Conservation (phyloP, 92 coral and sea anemone genomes). For the Zoanthus sociatus region DNA sequence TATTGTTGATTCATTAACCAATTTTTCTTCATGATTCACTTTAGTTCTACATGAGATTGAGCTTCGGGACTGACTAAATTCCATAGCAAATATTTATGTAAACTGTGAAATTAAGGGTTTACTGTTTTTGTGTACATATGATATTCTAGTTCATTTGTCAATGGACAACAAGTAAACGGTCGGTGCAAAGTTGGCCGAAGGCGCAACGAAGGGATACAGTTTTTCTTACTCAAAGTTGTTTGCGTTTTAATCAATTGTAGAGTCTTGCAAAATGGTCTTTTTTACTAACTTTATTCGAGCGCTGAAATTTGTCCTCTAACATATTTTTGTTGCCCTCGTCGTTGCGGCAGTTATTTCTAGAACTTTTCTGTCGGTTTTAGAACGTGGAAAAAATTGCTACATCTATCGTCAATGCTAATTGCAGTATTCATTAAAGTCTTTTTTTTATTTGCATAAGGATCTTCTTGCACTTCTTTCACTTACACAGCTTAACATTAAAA, state of each 20-base stretch:
- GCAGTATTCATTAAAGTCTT: not conserved
- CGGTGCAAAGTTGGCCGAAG: no score
- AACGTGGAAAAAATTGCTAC: not conserved
- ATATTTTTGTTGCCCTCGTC: no score
- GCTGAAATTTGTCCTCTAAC: no score
- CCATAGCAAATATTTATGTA: not conserved
- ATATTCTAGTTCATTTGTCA: not conserved
- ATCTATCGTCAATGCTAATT: not conserved
- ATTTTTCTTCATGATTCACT: not conserved
- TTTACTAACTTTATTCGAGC: no score
- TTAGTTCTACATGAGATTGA: not conserved
- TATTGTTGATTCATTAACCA: not conserved
- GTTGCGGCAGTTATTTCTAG: not conserved
- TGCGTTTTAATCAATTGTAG: no score
- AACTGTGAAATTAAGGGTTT: not conserved
- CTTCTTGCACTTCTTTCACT: not conserved
- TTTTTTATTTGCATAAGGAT: not conserved
- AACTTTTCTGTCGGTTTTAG: not conserved
- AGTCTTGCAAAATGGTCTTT: no score
- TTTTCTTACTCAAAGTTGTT: no score
- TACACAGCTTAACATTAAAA: not conserved
- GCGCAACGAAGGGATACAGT: no score
- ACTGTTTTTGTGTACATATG: not conserved
- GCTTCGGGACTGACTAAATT: not conserved
- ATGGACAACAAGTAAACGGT: not conserved